A percentile compares a stretch with the other conserved stretches of the same genome.
These are phyloP conservation scores for Burhinus oedicnemus DNA, from an alignment of 2,113 vertebrate genomes.

Conservation along the genomic window DNA sequence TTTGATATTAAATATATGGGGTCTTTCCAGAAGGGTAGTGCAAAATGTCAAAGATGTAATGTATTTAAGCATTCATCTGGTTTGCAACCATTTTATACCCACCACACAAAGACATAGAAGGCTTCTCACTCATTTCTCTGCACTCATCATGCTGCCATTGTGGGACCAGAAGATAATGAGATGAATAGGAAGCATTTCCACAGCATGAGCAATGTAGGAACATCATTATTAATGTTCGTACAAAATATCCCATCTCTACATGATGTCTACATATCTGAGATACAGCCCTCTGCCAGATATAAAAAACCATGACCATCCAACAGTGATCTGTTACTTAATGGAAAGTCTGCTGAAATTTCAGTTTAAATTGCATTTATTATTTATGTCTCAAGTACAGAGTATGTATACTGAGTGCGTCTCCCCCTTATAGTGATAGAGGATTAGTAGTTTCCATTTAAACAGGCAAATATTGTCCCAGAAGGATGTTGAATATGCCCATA, in stretches of 20 bases:
- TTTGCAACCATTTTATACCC: slow-evolving; percentile 66
- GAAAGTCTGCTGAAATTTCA: slow-evolving; percentile 67
- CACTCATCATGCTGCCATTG: slow-evolving; percentile 71
- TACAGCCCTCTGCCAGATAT: slow-evolving; percentile 64
- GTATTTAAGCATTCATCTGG: slow-evolving; percentile 63
- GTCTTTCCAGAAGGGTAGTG: slow-evolving; percentile 57
- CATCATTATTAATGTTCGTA: slow-evolving; percentile 74
- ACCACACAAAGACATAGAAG: slow-evolving; percentile 67
- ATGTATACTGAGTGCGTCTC: slow-evolving; percentile 1
- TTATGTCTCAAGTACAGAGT: slow-evolving; percentile 52
- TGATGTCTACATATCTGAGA: slow-evolving; percentile 68
- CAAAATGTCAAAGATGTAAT: slow-evolving; percentile 46
- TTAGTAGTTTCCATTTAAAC: slow-evolving; percentile 28
- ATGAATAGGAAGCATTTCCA: slow-evolving; percentile 74
- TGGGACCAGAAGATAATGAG: slow-evolving; percentile 74
- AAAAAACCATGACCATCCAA: slow-evolving; percentile 66
- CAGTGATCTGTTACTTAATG: slow-evolving; percentile 71
- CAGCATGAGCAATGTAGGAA: slow-evolving; percentile 71
- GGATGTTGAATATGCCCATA: background rate
- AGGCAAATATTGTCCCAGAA: background rate
- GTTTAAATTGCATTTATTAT: slow-evolving; percentile 73
- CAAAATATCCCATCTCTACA: slow-evolving; percentile 73
- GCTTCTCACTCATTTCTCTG: slow-evolving; percentile 67
- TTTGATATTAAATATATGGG: slow-evolving; percentile 66
- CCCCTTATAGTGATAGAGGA: background rate